A percentile compares a stretch with the other conserved stretches of the same genome.
Evolutionary conservation across 1,140 invertebrate genomes (phyloP).

Genomic region (Vanessa tameamea): DNA sequence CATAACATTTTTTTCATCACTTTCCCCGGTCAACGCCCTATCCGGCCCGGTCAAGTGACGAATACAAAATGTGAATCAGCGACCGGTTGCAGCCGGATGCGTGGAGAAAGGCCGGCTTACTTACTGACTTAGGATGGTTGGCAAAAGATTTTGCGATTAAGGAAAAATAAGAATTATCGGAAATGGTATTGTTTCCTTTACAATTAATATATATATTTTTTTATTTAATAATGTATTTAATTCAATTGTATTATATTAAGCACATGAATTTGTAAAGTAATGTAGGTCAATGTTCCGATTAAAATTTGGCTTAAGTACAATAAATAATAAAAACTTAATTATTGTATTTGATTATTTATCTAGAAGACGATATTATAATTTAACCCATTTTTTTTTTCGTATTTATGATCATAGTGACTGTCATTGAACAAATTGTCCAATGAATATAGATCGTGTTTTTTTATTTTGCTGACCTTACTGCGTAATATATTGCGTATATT

Average conservation of each 20-base stretch:
- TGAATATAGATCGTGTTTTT: not conserved
- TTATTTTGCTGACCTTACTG: conserved; percentile 21
- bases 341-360: no score
- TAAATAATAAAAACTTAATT: no score
- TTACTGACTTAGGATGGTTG: conserved; percentile 22
- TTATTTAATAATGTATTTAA: no score
- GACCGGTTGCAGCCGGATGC: conserved; percentile 28
- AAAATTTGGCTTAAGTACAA: not conserved
- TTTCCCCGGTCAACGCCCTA: conserved; percentile 28
- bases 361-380: no score
- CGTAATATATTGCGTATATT: conserved; percentile 22
- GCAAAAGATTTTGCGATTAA: not conserved
- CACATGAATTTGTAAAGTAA: not conserved
- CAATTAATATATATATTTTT: no score
- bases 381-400: no score
- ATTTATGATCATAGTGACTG: not conserved
- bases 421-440: not conserved
- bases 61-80: conserved; percentile 22
- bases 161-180: not conserved
- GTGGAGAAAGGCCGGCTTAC: conserved; percentile 22
- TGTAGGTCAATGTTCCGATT: not conserved
- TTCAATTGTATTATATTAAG: no score
- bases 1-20: conserved; percentile 1
- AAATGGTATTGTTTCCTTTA: not conserved
- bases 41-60: conserved; percentile 17